These are phyloP conservation scores for Xenopus tropicalis DNA, from an alignment of 2,113 vertebrate genomes.

Conservation along the genomic window DNA sequence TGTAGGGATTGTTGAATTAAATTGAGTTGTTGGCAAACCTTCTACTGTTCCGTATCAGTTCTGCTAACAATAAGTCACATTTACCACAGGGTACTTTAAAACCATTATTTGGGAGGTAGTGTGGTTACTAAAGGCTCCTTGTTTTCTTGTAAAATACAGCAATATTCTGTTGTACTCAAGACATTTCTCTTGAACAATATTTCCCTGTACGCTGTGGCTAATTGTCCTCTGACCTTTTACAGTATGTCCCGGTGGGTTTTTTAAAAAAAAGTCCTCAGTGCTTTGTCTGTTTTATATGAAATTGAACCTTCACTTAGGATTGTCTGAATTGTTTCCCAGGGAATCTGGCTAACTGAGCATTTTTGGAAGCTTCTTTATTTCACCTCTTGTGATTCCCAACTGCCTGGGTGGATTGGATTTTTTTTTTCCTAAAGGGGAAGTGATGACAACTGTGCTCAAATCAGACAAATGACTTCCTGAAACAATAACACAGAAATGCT, in stretches of 20 bases:
- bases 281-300: conserved; percentile 74
- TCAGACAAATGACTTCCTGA: conserved; percentile 43
- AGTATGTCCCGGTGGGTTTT: conserved; percentile 31
- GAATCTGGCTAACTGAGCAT: conserved; percentile 61
- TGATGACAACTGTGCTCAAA: background rate
- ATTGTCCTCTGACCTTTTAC: conserved; percentile 30
- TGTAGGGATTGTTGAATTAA: conserved; percentile 27
- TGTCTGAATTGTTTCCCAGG: conserved; percentile 62
- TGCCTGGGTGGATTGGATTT: conserved; percentile 62
- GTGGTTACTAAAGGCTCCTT: background rate
- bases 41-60: rapidly evolving
- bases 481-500: conserved; percentile 2
- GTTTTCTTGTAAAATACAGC: conserved; percentile 1
- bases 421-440: conserved; percentile 5
- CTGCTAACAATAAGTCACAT: conserved; percentile 3
- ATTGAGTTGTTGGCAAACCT: conserved; percentile 11
- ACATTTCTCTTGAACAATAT: rapidly evolving
- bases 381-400: conserved; percentile 67
- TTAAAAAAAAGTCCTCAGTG: conserved; percentile 31
- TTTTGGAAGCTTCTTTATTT: conserved; percentile 64
- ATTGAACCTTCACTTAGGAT: conserved; percentile 65
- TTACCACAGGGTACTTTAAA: background rate
- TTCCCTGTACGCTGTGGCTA: conserved; percentile 19
- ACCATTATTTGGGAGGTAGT: background rate
- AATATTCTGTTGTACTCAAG: no score